A percentile compares a stretch with the other conserved stretches of the same genome.
These are phyloP conservation scores for Rhea americana DNA, from an alignment of 2,113 vertebrate genomes.

Conservation along the genomic window DNA sequence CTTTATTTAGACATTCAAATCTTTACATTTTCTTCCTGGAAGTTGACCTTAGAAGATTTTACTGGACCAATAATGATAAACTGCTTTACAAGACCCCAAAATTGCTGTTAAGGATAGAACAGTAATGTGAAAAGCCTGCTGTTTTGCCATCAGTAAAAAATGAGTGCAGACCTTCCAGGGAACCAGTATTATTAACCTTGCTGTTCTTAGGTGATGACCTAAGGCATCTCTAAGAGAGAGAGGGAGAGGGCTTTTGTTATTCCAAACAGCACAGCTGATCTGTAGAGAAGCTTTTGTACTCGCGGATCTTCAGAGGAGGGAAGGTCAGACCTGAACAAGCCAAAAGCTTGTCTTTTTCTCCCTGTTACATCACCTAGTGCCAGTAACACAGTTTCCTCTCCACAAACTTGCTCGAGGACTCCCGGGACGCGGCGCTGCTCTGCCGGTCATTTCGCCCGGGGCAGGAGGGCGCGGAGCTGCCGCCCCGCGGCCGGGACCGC, in stretches of 20 bases:
- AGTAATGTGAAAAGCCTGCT: not conserved
- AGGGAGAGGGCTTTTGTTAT: not conserved
- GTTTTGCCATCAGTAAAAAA: conserved; percentile 30
- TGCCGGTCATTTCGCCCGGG: not conserved
- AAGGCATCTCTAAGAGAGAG: not conserved
- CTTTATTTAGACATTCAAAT: not conserved
- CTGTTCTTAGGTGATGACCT: not conserved
- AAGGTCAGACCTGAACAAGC: not conserved
- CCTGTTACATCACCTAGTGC: not conserved
- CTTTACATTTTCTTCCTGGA: not conserved
- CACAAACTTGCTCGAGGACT: not conserved
- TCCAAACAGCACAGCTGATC: not conserved
- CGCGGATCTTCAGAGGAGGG: not conserved
- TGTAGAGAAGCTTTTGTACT: not conserved
- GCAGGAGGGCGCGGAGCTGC: not conserved
- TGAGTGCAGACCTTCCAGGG: conserved; percentile 6
- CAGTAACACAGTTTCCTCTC: too few species aligned
- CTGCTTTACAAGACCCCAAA: not conserved
- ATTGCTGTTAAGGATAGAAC: not conserved
- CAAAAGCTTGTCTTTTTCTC: not conserved
- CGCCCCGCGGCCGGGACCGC: not conserved
- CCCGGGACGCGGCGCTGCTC: not conserved
- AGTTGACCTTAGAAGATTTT: not conserved
- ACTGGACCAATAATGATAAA: not conserved
- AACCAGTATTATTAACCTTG: not conserved